These are phyloP conservation scores for Lophura nycthemera DNA, from an alignment of 2,113 vertebrate genomes.

Conservation along the genomic window DNA sequence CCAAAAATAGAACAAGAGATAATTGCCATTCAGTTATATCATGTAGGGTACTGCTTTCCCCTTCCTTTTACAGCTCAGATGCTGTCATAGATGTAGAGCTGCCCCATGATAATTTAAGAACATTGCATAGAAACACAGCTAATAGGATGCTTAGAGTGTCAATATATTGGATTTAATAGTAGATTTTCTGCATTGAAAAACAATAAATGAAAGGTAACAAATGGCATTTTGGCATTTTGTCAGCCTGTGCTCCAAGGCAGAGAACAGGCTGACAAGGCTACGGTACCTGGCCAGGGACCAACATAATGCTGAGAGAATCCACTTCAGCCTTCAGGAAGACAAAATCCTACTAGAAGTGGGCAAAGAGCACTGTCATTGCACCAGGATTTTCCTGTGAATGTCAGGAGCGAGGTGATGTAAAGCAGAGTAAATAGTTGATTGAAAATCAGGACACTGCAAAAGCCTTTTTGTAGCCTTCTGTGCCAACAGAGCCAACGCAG, in stretches of 20 bases:
- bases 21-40: not conserved
- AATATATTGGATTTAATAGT: not conserved
- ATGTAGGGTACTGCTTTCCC: not conserved
- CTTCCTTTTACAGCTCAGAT: not conserved
- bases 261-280: not conserved
- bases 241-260: not conserved
- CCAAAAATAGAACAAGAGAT: not conserved
- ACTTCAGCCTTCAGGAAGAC: not conserved
- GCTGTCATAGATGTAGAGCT: not conserved
- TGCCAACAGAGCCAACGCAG: not conserved
- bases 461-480: not conserved
- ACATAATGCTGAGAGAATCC: not conserved
- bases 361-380: rapidly evolving
- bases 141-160: not conserved
- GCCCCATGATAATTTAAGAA: not conserved
- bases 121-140: not conserved
- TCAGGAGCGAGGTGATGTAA: not conserved
- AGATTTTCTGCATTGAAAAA: not conserved
- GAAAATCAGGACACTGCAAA: not conserved
- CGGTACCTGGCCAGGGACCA: rapidly evolving
- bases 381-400: rapidly evolving
- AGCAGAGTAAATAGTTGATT: not conserved
- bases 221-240: not conserved
- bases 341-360: not conserved
- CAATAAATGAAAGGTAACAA: not conserved